Percentiles rank a stretch among this genome's conserved stretches.
Conservation (phyloP, 2,113 vertebrate species). For the Chrysochloris asiatica region DNA sequence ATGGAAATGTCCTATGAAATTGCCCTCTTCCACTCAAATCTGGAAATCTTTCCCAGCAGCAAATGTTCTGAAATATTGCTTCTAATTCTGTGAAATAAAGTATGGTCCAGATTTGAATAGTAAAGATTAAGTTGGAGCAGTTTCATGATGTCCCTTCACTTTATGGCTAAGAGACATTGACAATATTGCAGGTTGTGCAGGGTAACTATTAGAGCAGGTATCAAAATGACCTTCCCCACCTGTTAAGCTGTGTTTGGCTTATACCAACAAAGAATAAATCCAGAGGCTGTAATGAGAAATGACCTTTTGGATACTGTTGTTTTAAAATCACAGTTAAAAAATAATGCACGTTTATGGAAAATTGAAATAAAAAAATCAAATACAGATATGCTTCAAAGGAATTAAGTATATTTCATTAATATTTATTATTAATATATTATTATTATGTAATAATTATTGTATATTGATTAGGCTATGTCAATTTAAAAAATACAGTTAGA, state of each 20-base stretch:
- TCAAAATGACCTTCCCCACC: constrained; percentile 47
- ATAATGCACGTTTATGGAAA: constrained; percentile 11
- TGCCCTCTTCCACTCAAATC: constrained; percentile 64
- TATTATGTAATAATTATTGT: no score
- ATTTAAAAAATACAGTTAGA: no score
- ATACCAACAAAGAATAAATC: constrained; percentile 44
- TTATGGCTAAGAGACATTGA: not conserved
- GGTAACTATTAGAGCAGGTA: constrained; percentile 63
- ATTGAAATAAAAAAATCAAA: not conserved
- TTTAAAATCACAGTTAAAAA: constrained; percentile 53
- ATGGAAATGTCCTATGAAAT: constrained; percentile 80
- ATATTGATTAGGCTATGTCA: no score
- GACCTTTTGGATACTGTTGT: constrained; percentile 39
- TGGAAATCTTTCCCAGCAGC: constrained; percentile 4
- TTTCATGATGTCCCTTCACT: constrained; percentile 18
- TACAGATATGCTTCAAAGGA: not conserved
- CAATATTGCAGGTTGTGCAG: not conserved
- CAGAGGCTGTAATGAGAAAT: constrained; percentile 19
- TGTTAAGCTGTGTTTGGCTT: not conserved
- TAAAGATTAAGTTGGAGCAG: constrained; percentile 69
- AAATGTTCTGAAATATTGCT: constrained; percentile 63
- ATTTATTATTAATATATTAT: no score
- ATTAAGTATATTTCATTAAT: no score
- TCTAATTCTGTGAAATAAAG: constrained; percentile 80
- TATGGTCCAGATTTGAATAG: constrained; percentile 73